Evolutionary conservation across 2,113 vertebrate species (phyloP), one percentile per base, ranked within the genome.

Genomic region (Saimiri boliviensis): DNA sequence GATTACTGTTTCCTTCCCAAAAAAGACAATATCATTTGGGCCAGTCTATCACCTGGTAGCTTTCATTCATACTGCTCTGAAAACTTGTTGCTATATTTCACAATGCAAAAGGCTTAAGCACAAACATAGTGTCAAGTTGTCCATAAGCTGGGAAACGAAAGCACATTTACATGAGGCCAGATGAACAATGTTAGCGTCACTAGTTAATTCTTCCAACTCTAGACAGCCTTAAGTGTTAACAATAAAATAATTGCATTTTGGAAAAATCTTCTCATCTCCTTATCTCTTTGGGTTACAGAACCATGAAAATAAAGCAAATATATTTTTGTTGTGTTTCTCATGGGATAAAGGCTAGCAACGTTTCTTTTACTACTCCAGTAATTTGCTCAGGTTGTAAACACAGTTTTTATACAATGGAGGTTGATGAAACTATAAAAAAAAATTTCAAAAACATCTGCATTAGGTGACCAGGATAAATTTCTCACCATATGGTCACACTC

Each of bases 81-180:
- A 86, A 83, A 27, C 1, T 23, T 17, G 70, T 66, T 10, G 4
- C 49, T 47, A 4, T 54, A 35, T 1, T 76, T 1, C 1, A 9
- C 1, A 37, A 83, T 1, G 0, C 5, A 66, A 10, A 37, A 91
- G 6, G n/a, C 19, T 63, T 73, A 74, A 83, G 25, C 7, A 56
- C 5, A 19, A 12, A 20, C 70, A 12, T 2, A 14, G 0, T 23
- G 14, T 70, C 66, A 71, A 70, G 63, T 66, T 47, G 12, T 37
- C 13, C 23, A 30, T 0, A 8, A 63, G 0, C 27, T 12, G 4
- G 37, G 47, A 52, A 93, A 91, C 23, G 77, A 35, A 52, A 63
- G n/a, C 30, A 35, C 23, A 5, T 40, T 13, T 27, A 35, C 66
- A 6, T 8, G 1, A 0, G 0, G 21, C 7, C 12, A 32, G 0